A percentile compares a stretch with the other conserved stretches of the same genome.
phyloP scores from a whole-genome alignment of 2,113 vertebrate genomes.

The Daubentonia madagascariensis region DNA sequence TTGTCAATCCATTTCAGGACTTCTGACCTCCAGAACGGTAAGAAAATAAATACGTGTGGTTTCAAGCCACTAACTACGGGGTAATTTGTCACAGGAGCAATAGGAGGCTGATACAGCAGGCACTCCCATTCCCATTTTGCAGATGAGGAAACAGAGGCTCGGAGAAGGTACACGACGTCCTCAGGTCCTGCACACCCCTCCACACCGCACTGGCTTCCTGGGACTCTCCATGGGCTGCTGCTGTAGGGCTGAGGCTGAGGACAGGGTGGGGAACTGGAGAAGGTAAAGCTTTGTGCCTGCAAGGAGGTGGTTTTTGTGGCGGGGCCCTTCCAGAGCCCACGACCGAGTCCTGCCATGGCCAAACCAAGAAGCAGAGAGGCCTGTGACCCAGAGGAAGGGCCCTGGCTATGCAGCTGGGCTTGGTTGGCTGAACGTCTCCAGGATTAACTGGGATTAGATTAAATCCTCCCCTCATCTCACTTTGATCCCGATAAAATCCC shows the following conservation, averaged over 20 bases:
- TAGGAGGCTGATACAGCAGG: neutral
- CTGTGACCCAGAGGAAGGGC: neutral
- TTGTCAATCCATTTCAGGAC: neutral
- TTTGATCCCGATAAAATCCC: slow-evolving; percentile 25
- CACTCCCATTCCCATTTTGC: neutral
- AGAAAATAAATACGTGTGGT: neutral
- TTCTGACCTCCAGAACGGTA: neutral
- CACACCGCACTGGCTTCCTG: neutral
- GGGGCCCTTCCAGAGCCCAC: neutral
- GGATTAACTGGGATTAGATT: neutral
- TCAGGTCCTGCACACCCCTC: neutral
- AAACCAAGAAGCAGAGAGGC: neutral
- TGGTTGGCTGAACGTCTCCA: neutral
- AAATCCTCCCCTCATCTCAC: neutral
- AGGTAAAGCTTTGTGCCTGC: neutral
- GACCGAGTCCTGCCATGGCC: neutral
- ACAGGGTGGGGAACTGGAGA: neutral
- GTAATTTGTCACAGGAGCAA: neutral
- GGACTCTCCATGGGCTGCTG: neutral
- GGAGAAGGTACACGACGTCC: neutral
- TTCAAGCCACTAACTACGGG: neutral
- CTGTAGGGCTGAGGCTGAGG: neutral
- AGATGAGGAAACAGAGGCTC: slow-evolving; percentile 7
- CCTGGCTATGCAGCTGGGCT: neutral
- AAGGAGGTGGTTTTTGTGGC: neutral